phyloP scores from a whole-genome alignment of 2,888 invertebrate species.

The Leptopterna dolabrata region DNA sequence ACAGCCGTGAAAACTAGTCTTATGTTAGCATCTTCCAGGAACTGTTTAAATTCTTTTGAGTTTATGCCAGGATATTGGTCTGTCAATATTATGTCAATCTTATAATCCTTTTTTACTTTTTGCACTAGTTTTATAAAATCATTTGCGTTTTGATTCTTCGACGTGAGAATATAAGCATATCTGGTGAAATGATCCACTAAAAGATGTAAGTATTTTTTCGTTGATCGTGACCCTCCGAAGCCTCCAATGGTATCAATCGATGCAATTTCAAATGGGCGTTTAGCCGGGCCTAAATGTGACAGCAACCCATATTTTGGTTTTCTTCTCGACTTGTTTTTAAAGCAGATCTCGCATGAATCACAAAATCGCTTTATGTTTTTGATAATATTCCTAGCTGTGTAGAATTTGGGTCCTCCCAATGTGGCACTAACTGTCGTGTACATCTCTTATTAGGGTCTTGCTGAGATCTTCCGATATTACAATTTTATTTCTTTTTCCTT shows the following conservation, averaged over 20 bases:
- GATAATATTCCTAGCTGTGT: slow-evolving; percentile 46
- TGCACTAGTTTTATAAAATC: slow-evolving; percentile 63
- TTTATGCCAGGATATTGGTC: slow-evolving; percentile 64
- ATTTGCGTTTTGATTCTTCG: slow-evolving; percentile 62
- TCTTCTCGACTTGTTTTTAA: slow-evolving; percentile 64
- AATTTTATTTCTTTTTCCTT: slow-evolving; percentile 45
- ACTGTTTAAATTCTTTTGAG: slow-evolving; percentile 63
- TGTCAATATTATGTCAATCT: slow-evolving; percentile 59
- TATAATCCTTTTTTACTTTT: neutral
- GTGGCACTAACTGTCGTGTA: slow-evolving; percentile 34
- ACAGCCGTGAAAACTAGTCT: slow-evolving; percentile 60
- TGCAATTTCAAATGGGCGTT: slow-evolving; percentile 63
- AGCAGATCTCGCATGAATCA: slow-evolving; percentile 61
- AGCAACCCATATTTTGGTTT: slow-evolving; percentile 61
- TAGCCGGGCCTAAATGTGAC: slow-evolving; percentile 64
- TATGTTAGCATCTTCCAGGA: slow-evolving; percentile 60
- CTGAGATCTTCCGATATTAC: slow-evolving; percentile 25
- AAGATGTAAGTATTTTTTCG: slow-evolving; percentile 64
- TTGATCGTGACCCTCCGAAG: slow-evolving; percentile 62
- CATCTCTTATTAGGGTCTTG: slow-evolving; percentile 18
- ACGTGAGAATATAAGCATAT: slow-evolving; percentile 63
- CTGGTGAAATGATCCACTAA: too few relatives aligned
- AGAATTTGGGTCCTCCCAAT: slow-evolving; percentile 36
- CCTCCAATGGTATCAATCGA: slow-evolving; percentile 65
- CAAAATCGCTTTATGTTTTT: slow-evolving; percentile 61